These are phyloP conservation scores for Tetranychus truncatus DNA, from an alignment of 2,888 invertebrate genomes.

Conservation along the genomic window DNA sequence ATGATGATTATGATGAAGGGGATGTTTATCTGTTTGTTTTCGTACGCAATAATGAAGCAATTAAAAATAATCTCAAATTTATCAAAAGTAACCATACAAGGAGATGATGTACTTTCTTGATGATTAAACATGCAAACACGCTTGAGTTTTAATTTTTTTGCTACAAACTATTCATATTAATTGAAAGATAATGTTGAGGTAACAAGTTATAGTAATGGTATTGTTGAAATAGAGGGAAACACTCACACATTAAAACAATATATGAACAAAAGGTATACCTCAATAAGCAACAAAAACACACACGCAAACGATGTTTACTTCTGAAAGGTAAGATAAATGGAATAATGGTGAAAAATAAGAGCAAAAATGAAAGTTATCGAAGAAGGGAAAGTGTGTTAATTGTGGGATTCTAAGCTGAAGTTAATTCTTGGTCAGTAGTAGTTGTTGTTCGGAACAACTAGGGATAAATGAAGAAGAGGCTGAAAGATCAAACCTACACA, in stretches of 20 bases:
- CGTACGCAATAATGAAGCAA: background rate
- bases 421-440: background rate
- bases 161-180: too few relatives aligned
- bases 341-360: background rate
- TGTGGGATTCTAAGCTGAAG: background rate
- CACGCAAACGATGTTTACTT: background rate
- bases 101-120: background rate
- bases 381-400: background rate
- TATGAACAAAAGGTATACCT: background rate
- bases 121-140: background rate
- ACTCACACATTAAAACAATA: background rate
- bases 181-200: too few relatives aligned
- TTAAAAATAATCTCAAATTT: background rate
- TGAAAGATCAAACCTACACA: background rate
- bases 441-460: background rate
- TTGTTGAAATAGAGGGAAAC: background rate
- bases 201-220: too few relatives aligned
- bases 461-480: background rate
- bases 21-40: too few relatives aligned
- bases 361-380: background rate
- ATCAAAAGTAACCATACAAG: background rate
- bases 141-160: too few relatives aligned
- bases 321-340: background rate
- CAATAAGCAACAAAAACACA: background rate
- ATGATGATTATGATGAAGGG: background rate